phyloP scores from a whole-genome alignment of 2,113 vertebrate genomes.

The Psilopsiagon aurifrons region DNA sequence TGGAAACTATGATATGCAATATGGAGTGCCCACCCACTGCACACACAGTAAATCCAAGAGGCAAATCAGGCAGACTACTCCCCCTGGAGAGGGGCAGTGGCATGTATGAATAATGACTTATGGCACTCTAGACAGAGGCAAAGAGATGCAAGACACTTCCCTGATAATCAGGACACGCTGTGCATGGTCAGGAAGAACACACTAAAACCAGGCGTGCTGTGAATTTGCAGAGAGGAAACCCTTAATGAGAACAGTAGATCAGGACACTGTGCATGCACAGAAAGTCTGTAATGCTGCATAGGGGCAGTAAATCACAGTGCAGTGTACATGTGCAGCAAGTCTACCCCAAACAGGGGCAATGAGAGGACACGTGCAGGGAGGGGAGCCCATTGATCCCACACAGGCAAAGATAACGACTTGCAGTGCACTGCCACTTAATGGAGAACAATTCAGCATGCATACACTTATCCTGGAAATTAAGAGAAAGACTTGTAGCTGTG shows the following conservation, averaged over 20 bases:
- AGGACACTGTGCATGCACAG: background rate
- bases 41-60: background rate
- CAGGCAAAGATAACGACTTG: background rate
- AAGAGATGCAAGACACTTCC: background rate
- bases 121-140: background rate
- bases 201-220: background rate
- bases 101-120: background rate
- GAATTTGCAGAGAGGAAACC: background rate
- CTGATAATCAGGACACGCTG: background rate
- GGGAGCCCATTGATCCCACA: background rate
- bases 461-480: background rate
- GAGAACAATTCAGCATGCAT: background rate
- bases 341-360: background rate
- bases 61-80: background rate
- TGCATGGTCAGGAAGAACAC: rapidly evolving
- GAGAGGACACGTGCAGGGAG: background rate
- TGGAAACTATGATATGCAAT: rapidly evolving
- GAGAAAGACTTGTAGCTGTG: background rate
- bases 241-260: background rate
- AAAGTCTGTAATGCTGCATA: background rate
- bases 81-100: background rate
- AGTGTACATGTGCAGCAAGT: background rate
- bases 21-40: background rate
- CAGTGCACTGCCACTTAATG: background rate
- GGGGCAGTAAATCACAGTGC: background rate